Base-by-base conservation (phyloP, 2,888 invertebrate species). In the Tanypteryx hageni region DNA sequence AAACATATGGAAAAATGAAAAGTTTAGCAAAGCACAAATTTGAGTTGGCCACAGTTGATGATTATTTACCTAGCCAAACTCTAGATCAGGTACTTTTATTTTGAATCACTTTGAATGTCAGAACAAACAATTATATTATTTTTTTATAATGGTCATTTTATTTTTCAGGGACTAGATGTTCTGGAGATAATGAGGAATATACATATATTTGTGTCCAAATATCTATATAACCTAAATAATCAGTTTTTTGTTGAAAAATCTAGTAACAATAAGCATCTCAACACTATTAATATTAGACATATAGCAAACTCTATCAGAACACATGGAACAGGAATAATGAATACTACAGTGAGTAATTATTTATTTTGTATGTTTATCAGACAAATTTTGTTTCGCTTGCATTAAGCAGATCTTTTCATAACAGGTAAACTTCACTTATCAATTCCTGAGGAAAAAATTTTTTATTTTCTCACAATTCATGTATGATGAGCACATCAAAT, bases 401-500 rank as follows among this genome's bases (percentile, higher is more conserved):
- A 68, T 92, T 64, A 31, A 83, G 64, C 86, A 22, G 22, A 58
- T 92, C 31, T 92, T 92, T 93, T 92, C 92, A 92, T 94, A 94
- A 89, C 93, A 95, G 94, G 96, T 97, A 0, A 99, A 99, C 94
- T 98, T 98, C 94, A 98, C 98, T 0, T 99, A 99, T 95, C 99
- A 99, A 95, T 99, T 99, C 95, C 95, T 99, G 93, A 97, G 98
- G 93, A 97, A 98, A 94, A 99, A 99, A 95, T 98, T 99, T 94
- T 98, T 97, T 94, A 97, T 97, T 0, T 98, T 99, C 95, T 99
- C 99, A 0, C 99, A 99, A 95, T 99, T 99, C 95, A 97, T 99
- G 95, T 99, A 98, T 94, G 99, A 99, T 94, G 99, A 99, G 95
- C 99, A 99, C 94, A 99, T 99, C 92, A 99, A 99, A 95, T 99